Evolutionary conservation across 2,888 invertebrate genomes (phyloP).

Genomic region (Drosophila neoperkinsi): DNA sequence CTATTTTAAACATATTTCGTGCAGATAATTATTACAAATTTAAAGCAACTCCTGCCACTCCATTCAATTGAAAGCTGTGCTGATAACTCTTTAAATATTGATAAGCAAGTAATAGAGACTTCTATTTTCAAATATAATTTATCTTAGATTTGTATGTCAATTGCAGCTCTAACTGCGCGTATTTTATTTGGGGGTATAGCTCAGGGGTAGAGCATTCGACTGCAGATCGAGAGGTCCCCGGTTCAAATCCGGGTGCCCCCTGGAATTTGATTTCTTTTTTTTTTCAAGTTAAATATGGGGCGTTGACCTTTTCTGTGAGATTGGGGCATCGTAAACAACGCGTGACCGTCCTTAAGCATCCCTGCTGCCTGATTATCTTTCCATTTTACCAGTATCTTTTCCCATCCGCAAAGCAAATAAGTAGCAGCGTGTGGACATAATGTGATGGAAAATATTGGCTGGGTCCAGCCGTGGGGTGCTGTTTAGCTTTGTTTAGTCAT

Average conservation of each 20-base stretch:
- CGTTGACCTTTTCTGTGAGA: conserved; percentile 14
- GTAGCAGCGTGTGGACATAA: conserved; percentile 43
- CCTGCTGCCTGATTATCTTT: conserved; percentile 25
- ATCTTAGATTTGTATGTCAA: conserved; percentile 23
- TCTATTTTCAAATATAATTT: conserved; percentile 3
- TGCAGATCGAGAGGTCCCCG: conserved; percentile 81
- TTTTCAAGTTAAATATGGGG: conserved; percentile 6
- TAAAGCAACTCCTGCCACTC: background rate
- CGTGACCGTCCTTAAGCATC: conserved; percentile 25
- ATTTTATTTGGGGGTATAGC: conserved; percentile 66
- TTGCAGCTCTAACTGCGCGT: background rate
- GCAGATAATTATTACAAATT: background rate
- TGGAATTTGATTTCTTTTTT: conserved; percentile 22
- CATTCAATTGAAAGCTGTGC: background rate
- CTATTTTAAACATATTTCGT: background rate
- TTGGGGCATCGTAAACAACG: conserved; percentile 26
- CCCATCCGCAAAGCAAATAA: conserved; percentile 42
- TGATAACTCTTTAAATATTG: conserved; percentile 22
- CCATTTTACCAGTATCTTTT: background rate
- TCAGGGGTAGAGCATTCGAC: conserved; percentile 80
- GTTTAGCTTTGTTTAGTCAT: conserved; percentile 18
- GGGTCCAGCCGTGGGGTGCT: background rate
- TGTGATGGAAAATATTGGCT: conserved; percentile 9
- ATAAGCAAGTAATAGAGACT: conserved; percentile 31
- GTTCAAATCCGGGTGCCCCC: conserved; percentile 81